Percentiles rank a stretch among this genome's conserved stretches.
Evolutionary conservation across 2,888 invertebrate species (phyloP).

Genomic region (Eurois occulta): DNA sequence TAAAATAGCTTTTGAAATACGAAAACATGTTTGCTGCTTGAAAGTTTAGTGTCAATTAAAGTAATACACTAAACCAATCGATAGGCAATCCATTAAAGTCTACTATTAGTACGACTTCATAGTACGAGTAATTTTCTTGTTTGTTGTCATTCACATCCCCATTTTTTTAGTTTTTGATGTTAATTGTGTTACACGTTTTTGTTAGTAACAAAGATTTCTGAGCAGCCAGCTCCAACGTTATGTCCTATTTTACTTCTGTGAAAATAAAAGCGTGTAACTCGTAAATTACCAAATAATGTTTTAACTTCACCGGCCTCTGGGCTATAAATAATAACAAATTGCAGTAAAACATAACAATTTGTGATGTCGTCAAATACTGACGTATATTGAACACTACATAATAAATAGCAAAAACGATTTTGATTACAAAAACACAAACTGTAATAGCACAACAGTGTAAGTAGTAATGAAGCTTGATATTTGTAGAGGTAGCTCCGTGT

Average conservation of each 20-base stretch:
- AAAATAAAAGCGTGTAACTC: neutral
- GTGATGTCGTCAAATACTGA: no score
- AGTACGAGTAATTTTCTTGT: neutral
- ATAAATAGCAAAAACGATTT: no score
- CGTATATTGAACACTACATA: no score
- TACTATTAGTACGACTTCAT: neutral
- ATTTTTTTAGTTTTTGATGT: neutral
- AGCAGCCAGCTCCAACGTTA: neutral
- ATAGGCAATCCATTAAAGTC: neutral
- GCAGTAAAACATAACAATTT: no score
- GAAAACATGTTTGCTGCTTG: neutral
- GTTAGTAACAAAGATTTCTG: neutral
- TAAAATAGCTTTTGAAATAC: neutral
- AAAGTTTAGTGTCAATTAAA: neutral
- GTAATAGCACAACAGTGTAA: neutral
- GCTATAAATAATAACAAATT: neutral
- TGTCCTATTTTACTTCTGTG: neutral
- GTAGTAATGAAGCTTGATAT: neutral
- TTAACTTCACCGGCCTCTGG: neutral
- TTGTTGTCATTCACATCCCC: neutral
- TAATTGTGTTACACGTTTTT: neutral
- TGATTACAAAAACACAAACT: conserved; percentile 5
- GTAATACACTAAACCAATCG: neutral
- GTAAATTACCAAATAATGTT: neutral
- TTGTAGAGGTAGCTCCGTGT: conserved; percentile 1